Base-by-base conservation (phyloP, 2,888 invertebrate species). In the Pocota personata region DNA sequence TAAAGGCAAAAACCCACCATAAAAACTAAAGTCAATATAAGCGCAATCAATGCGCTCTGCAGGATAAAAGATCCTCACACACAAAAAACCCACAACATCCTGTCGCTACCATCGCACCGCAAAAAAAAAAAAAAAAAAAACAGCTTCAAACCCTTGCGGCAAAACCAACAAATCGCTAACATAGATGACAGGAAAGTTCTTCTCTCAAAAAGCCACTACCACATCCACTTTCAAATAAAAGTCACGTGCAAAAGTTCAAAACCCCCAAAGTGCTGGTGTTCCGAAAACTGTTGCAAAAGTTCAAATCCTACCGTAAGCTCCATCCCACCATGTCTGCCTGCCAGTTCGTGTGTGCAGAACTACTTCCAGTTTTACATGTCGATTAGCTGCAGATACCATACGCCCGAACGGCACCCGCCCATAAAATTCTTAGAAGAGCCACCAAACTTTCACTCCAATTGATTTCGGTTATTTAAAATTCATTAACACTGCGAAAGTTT, bases 381-480 rank as follows among this genome's bases (percentile, higher is more conserved):
- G 73, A 80, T 80, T 73, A 82, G 75, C 67, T 75, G 16, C 52
- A 80, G 27, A 46, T 37, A 43, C 57, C 62, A 12, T 43, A 10
- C 27, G 14, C 8, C 48, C 37, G 27, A 14, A n/a, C 24, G 14
- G 35, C 21, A n/a, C 12, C 24, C 6, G 57, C 21, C 24, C 27
- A n/a, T n/a, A 8, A 21, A 69, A 82, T 57, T 82, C 69, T 76
- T 64, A 48, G 60, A 69, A 62, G 57, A 62, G 21, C 75, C 62
- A 58, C 55, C 82, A 82, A 82, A 82, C 76, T 76, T 82, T 82
- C 62, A 64, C 69, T 76, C 32, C 82, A 82, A 82, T 82, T 82
- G 82, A 82, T 82, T 82, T 69, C 30, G 62, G 82, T 75, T 82
- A 82, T 82, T 82, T 82, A 69, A 82, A 82, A 76, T 82, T 82